Evolutionary conservation across 2,113 vertebrate species (phyloP).

Genomic region (Rattus norvegicus): DNA sequence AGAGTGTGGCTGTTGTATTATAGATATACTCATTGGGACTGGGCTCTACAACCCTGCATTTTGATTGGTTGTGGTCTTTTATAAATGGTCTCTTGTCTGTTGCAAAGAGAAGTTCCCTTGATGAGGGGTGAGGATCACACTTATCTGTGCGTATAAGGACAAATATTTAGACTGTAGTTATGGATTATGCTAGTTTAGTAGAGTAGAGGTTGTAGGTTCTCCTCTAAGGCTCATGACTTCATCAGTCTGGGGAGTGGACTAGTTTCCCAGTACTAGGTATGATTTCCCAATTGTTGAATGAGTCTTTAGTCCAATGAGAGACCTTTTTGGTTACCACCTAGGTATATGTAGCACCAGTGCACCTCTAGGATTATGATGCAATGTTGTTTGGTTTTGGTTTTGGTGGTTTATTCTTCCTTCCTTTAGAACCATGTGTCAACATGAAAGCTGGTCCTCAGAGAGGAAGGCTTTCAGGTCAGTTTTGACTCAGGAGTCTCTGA

Average conservation of each 20-base stretch:
- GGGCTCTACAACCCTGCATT: background rate
- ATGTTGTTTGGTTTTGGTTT: background rate
- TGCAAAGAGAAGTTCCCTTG: background rate
- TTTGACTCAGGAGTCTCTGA: background rate
- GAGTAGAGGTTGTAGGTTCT: background rate
- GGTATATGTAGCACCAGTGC: background rate
- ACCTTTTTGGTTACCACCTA: background rate
- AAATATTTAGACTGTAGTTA: background rate
- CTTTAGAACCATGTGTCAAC: background rate
- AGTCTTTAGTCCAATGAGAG: background rate
- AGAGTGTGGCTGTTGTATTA: background rate
- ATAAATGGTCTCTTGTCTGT: background rate
- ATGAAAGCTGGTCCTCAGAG: background rate
- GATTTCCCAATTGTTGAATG: background rate
- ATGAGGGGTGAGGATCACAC: background rate
- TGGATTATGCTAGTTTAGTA: background rate
- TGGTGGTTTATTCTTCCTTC: background rate
- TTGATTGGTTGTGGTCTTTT: background rate
- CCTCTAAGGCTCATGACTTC: background rate
- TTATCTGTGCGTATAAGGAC: background rate
- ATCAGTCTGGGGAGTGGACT: background rate
- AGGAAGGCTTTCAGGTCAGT: background rate
- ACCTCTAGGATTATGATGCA: background rate
- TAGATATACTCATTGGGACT: background rate
- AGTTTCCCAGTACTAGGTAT: background rate